A percentile compares a stretch with the other conserved stretches of the same genome.
Conservation (phyloP, 2,797 vertebrate genomes). For the Dryobates pubescens region DNA sequence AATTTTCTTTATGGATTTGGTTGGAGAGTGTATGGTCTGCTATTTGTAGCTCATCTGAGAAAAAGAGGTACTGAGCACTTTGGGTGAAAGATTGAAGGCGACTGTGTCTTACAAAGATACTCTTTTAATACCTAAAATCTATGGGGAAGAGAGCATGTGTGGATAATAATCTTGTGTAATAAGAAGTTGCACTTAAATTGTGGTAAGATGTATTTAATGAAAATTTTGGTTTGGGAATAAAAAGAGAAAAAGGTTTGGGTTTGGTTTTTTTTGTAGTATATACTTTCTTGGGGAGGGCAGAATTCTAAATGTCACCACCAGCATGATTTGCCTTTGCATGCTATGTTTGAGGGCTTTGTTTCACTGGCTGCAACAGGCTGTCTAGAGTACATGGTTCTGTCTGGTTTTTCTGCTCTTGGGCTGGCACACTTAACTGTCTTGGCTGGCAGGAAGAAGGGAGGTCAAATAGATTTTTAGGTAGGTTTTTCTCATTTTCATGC, state of each 20-base stretch:
- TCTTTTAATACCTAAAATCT: background rate
- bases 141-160: background rate
- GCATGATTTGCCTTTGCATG: background rate
- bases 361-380: background rate
- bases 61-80: background rate
- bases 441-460: background rate
- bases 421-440: slow-evolving; percentile 3
- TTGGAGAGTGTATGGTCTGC: background rate
- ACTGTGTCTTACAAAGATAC: background rate
- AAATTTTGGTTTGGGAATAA: background rate
- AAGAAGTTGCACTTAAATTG: background rate
- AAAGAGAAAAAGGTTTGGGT: background rate
- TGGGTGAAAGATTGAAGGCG: background rate
- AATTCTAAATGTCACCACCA: background rate
- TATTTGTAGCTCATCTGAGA: slow-evolving; percentile 1
- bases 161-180: background rate
- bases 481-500: background rate
- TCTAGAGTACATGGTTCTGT: background rate
- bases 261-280: no score
- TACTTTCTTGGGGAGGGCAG: background rate
- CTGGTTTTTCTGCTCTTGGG: slow-evolving; percentile 11
- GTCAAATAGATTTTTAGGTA: background rate
- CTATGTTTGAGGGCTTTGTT: background rate
- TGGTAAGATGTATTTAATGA: background rate
- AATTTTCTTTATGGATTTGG: background rate